Evolutionary conservation across 2,797 vertebrate genomes (phyloP).

Genomic region (Macropodus opercularis): DNA sequence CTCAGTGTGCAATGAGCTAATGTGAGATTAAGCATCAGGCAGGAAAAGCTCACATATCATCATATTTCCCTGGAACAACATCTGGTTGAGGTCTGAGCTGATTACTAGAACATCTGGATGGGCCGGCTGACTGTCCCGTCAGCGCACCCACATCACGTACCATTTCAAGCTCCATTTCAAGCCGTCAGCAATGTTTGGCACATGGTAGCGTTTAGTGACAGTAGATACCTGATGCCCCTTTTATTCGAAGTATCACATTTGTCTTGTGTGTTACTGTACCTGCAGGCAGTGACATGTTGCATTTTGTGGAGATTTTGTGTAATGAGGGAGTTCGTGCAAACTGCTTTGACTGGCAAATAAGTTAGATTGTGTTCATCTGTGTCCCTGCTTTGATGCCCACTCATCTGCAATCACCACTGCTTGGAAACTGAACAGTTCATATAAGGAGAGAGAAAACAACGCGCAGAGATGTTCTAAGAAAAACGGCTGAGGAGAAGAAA

Average conservation of each 20-base stretch:
- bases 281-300: constrained; percentile 26
- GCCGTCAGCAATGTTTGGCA: constrained; percentile 16
- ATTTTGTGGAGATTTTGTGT: neutral
- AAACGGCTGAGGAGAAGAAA: neutral
- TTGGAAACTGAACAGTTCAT: neutral
- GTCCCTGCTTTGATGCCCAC: neutral
- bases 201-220: neutral
- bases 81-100: constrained; percentile 71
- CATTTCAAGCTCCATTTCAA: constrained; percentile 35
- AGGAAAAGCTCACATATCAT: constrained; percentile 62
- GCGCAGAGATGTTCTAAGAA: neutral
- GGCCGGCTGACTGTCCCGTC: constrained; percentile 43
- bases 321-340: neutral
- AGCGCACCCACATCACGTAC: constrained; percentile 52
- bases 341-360: neutral
- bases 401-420: neutral
- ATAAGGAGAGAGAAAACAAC: neutral
- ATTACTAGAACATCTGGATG: constrained; percentile 74
- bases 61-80: constrained; percentile 62
- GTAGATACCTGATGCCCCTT: neutral
- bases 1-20: constrained; percentile 38
- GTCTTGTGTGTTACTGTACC: neutral
- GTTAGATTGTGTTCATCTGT: neutral
- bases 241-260: too few species aligned
- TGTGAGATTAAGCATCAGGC: constrained; percentile 48